Evolutionary conservation across 23 tunicate species (phyloP), one percentile per base, ranked within the genome.

Genomic region (Ascidia mentula): DNA sequence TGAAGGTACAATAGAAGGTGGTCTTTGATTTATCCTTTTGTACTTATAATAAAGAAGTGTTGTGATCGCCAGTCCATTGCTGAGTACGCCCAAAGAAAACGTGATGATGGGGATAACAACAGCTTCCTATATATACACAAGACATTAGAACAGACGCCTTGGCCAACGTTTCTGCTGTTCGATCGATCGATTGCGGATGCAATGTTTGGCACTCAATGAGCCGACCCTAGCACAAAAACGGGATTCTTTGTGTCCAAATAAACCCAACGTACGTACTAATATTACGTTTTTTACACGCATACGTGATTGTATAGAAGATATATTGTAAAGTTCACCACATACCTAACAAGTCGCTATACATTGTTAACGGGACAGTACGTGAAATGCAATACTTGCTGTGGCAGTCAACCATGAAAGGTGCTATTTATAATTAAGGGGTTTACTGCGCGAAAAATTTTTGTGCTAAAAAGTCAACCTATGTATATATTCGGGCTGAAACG

Each of bases 61-160:
- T 35, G 37, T 74, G 72, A 88, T 88, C 6, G 86, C 92, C 31
- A 88, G 59, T 17, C 69, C 39, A 69, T 88, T 88, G 79, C 92
- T 74, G 20, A 78, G 1, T 5, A 88, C 79, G 18, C 81, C 80
- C 42, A 88, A 39, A 33, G 80, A 74, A 45, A 82, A 88, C 79
- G 84, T 88, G 13, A 69, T 36, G 69, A 73, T 38, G 18, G 92
- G 92, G 40, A 82, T 80, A 32, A 69, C 77, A 32, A 87, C 60
- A 0, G 79, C 45, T 32, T 26, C 69, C 91, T 87, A 78, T 34
- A 84, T 65, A 60, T 5, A 61, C 33, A 45, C 36, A 84, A 61
- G 65, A 53, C 65, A 53, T 53, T 53, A 20, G n/a, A n/a, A n/a
- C n/a, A n/a, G n/a, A 53, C 28, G 65, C 2, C 28, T 53, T 53